Percentiles rank a stretch among this genome's conserved stretches.
Evolutionary conservation across 2,113 vertebrate species (phyloP).

Genomic region (Pteruthius melanotis): DNA sequence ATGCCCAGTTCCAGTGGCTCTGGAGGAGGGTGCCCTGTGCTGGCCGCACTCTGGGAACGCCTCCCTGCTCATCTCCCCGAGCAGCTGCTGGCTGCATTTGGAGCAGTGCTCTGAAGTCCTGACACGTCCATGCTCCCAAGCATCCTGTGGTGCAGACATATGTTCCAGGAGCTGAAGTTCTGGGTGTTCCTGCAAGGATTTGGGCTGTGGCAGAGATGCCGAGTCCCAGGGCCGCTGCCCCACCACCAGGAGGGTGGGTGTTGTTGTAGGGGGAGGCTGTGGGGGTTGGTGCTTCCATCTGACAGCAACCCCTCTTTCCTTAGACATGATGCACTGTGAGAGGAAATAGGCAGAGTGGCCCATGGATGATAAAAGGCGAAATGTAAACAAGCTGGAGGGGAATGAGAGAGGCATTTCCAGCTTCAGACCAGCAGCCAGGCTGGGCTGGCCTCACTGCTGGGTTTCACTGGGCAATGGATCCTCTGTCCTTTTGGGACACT

Average conservation of each 20-base stretch:
- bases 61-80: fast-evolving
- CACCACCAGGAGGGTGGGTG: fast-evolving
- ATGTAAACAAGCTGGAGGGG: not conserved
- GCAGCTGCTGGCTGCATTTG: not conserved
- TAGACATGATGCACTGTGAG: not conserved
- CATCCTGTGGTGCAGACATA: not conserved
- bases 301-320: not conserved
- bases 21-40: not conserved
- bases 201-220: not conserved
- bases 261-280: fast-evolving
- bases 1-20: fast-evolving
- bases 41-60: fast-evolving
- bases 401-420: not conserved
- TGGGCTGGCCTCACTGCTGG: not conserved
- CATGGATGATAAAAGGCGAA: not conserved
- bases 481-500: not conserved
- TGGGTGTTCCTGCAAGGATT: not conserved
- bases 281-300: fast-evolving
- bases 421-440: not conserved
- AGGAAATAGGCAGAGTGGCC: not conserved
- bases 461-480: not conserved
- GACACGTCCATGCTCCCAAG: fast-evolving
- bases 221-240: not conserved
- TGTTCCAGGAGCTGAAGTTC: not conserved
- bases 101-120: not conserved